A percentile compares a stretch with the other conserved stretches of the same genome.
Conservation (phyloP, 2,113 vertebrate genomes). For the Callorhinus ursinus region DNA sequence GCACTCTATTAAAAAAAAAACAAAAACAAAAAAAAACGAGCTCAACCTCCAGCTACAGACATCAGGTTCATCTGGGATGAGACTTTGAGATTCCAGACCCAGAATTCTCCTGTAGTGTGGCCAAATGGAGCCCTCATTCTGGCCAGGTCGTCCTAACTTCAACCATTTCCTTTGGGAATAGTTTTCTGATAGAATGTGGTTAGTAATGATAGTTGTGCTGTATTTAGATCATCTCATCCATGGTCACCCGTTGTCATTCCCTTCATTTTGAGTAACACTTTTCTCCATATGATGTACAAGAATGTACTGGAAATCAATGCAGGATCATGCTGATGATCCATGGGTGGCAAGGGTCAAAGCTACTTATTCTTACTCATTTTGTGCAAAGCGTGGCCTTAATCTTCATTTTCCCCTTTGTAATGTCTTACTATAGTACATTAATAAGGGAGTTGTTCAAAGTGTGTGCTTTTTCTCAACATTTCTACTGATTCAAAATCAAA, state of each 20-base stretch:
- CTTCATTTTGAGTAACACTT: not conserved
- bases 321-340: not conserved
- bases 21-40: no score
- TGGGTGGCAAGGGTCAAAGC: not conserved
- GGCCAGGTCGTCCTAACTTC: not conserved
- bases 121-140: not conserved
- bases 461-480: not conserved
- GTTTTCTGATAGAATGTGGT: not conserved
- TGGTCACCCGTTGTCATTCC: not conserved
- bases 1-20: no score
- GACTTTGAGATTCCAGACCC: not conserved
- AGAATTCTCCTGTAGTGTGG: not conserved
- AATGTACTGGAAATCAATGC: not conserved
- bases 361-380: not conserved
- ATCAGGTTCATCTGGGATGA: not conserved
- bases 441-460: not conserved
- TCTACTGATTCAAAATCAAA: not conserved
- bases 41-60: not conserved
- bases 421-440: not conserved
- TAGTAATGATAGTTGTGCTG: not conserved
- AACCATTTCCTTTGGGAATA: not conserved
- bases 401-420: not conserved
- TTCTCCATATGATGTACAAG: not conserved
- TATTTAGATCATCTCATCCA: not conserved
- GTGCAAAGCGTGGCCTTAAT: not conserved